These are phyloP conservation scores for Nemoura dubitans DNA, from an alignment of 2,888 invertebrate genomes.

Conservation along the genomic window DNA sequence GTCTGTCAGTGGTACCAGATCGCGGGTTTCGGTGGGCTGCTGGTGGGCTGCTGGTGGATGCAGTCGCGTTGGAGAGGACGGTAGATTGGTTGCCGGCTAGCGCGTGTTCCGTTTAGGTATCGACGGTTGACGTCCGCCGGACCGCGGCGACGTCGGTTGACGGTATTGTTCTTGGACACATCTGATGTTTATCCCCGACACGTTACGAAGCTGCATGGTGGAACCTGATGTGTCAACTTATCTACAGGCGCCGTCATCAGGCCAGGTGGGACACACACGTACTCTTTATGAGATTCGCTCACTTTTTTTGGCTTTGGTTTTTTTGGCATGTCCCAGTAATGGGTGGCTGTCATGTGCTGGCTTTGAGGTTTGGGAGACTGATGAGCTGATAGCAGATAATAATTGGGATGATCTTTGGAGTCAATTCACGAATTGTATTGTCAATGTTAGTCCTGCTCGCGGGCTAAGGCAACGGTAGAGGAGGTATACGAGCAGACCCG, in stretches of 20 bases:
- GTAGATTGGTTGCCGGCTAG: neutral
- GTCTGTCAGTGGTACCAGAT: neutral
- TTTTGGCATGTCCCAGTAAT: neutral
- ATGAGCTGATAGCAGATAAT: no score
- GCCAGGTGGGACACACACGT: slow-evolving; percentile 86
- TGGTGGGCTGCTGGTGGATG: neutral
- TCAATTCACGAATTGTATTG: neutral
- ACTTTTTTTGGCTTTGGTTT: slow-evolving; percentile 2
- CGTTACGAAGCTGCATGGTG: slow-evolving; percentile 94
- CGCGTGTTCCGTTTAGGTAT: no score
- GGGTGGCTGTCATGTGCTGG: neutral
- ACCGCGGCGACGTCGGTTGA: neutral
- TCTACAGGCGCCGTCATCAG: slow-evolving; percentile 93
- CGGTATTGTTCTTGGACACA: neutral
- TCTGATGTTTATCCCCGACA: slow-evolving; percentile 90
- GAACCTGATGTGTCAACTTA: slow-evolving; percentile 94
- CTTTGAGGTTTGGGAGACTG: no score
- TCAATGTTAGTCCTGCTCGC: neutral
- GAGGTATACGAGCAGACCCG: neutral
- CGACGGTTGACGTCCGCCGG: neutral
- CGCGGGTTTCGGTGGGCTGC: neutral
- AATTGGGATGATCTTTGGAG: neutral
- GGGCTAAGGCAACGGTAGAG: neutral
- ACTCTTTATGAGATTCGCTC: slow-evolving; percentile 23
- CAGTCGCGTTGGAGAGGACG: neutral